Evolutionary conservation across 2,888 invertebrate species (phyloP).

Genomic region (Zygaena filipendulae): DNA sequence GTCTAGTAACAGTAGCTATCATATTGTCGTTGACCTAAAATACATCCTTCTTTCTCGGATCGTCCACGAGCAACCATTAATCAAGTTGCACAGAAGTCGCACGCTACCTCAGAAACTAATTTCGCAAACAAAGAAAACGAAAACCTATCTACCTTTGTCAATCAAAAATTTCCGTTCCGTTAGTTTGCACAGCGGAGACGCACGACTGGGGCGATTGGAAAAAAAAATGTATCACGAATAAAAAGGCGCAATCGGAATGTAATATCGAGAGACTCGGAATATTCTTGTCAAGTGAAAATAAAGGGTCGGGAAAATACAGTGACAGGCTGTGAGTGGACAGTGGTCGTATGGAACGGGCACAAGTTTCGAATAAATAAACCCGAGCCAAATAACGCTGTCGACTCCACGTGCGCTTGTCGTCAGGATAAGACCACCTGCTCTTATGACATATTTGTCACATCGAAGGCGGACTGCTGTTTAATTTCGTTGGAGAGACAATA

Average conservation of each 20-base stretch:
- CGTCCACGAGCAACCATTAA: conserved; percentile 54
- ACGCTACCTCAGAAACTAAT: conserved; percentile 59
- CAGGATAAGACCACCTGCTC: conserved; percentile 40
- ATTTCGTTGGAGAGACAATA: conserved; percentile 19
- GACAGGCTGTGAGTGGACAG: conserved; percentile 62
- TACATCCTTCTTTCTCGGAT: conserved; percentile 40
- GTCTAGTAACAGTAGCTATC: not conserved
- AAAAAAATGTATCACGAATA: conserved; percentile 32
- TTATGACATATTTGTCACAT: conserved; percentile 46
- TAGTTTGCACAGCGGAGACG: conserved; percentile 51
- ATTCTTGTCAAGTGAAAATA: conserved; percentile 67
- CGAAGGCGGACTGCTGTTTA: conserved; percentile 36
- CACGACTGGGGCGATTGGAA: conserved; percentile 23
- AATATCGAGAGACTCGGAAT: conserved; percentile 60
- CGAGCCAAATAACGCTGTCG: conserved; percentile 49
- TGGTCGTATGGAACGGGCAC: conserved; percentile 52
- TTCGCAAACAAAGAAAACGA: conserved; percentile 65
- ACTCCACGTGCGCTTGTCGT: conserved; percentile 39
- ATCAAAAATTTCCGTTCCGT: conserved; percentile 66
- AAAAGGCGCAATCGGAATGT: conserved; percentile 64
- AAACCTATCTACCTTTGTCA: conserved; percentile 67
- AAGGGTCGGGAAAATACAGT: conserved; percentile 60
- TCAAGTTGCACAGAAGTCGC: conserved; percentile 60
- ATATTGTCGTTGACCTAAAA: conserved; percentile 26
- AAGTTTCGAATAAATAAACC: conserved; percentile 62